phyloP scores from a whole-genome alignment of 2,797 vertebrate genomes.

The Eremophila alpestris region DNA sequence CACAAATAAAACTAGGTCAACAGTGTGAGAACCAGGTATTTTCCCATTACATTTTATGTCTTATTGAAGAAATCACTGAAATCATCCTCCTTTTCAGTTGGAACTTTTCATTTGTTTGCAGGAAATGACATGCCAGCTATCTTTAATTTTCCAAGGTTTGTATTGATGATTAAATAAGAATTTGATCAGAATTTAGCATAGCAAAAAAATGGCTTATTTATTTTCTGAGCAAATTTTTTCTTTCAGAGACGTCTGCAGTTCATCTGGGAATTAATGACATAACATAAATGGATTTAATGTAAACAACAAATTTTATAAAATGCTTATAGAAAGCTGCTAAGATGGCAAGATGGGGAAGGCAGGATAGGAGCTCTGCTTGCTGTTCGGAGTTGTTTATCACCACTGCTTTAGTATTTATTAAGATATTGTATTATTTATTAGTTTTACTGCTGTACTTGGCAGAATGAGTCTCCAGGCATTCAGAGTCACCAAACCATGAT shows the following conservation, averaged over 20 bases:
- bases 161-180: not conserved
- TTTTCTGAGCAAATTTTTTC: not conserved
- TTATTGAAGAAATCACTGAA: not conserved
- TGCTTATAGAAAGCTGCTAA: not conserved
- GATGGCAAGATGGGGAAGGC: not conserved
- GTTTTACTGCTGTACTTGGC: not conserved
- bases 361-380: not conserved
- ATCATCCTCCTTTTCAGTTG: not conserved
- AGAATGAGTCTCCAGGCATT: not conserved
- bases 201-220: not conserved
- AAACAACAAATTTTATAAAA: not conserved
- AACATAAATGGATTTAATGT: not conserved
- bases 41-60: not conserved
- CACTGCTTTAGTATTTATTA: not conserved
- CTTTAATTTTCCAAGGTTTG: not conserved
- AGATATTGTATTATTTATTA: not conserved
- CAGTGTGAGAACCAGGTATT: not conserved
- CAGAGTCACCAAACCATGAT: fast-evolving
- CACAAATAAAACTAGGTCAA: not conserved
- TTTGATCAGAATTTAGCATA: not conserved
- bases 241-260: not conserved
- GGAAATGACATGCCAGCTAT: not conserved
- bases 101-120: not conserved
- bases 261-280: not conserved
- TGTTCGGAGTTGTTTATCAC: not conserved